These are phyloP conservation scores for Mustela lutreola DNA, from an alignment of 2,113 vertebrate genomes.

Conservation along the genomic window DNA sequence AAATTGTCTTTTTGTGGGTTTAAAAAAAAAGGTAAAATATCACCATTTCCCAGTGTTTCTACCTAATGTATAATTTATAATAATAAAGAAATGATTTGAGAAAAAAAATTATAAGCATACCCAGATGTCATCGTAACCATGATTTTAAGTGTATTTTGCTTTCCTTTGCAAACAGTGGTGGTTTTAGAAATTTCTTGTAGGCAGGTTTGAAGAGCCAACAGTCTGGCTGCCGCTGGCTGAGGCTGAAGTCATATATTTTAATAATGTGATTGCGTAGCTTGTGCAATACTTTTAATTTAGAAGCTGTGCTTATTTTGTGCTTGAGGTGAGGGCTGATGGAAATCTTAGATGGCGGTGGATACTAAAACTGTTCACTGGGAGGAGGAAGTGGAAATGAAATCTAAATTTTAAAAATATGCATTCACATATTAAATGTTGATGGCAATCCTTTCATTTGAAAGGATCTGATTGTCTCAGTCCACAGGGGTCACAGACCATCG, in stretches of 20 bases:
- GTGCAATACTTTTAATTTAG: not conserved
- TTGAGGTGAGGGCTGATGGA: not conserved
- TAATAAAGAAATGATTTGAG: not conserved
- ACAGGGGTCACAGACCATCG: not conserved
- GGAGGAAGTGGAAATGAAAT: not conserved
- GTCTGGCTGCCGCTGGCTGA: not conserved
- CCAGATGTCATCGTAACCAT: not conserved
- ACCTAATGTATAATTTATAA: not conserved
- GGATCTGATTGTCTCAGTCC: not conserved
- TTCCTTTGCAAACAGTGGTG: not conserved
- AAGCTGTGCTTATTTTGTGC: not conserved
- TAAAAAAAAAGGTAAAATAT: not conserved
- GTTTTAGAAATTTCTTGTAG: not conserved
- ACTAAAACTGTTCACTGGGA: not conserved
- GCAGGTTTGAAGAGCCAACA: not conserved
- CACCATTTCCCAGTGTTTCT: not conserved
- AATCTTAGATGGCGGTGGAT: not conserved
- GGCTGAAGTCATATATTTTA: not conserved
- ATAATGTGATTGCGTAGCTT: not conserved
- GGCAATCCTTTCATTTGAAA: not conserved
- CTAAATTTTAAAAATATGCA: not conserved
- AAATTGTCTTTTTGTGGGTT: not conserved
- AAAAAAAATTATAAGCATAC: not conserved
- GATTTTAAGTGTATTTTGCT: conserved; percentile 25
- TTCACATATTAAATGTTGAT: not conserved